A percentile compares a stretch with the other conserved stretches of the same genome.
phyloP scores from a whole-genome alignment of 1,140 invertebrate species.

The Drepana arcuata region DNA sequence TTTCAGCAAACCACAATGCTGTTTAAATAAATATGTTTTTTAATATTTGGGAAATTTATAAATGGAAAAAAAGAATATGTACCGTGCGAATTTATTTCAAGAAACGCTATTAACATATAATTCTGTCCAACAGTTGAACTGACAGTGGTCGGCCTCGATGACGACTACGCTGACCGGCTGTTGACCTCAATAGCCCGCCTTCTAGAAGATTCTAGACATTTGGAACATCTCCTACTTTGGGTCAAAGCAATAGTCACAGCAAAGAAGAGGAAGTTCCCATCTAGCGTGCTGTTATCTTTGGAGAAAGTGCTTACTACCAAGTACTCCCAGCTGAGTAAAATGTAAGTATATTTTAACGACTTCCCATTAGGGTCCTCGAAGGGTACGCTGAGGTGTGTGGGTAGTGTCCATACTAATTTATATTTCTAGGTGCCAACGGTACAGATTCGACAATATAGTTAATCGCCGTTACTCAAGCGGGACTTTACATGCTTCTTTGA shows the following conservation, averaged over 20 bases:
- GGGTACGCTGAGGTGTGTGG: not conserved
- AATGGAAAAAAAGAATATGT: too few relatives aligned
- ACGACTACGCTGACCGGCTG: conserved; percentile 83
- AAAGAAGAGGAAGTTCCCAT: conserved; percentile 73
- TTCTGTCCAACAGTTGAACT: conserved; percentile 89
- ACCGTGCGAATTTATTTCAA: too few relatives aligned
- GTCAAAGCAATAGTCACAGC: conserved; percentile 76
- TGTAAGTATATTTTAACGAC: conserved; percentile 76
- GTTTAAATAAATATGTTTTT: too few relatives aligned
- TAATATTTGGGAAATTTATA: too few relatives aligned
- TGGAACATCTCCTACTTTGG: conserved; percentile 93
- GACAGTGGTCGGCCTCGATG: conserved; percentile 78
- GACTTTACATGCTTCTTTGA: too few relatives aligned
- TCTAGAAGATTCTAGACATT: conserved; percentile 83
- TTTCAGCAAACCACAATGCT: too few relatives aligned
- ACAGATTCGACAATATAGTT: too few relatives aligned
- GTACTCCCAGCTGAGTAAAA: conserved; percentile 86
- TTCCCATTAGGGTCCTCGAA: not conserved
- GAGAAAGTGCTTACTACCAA: conserved; percentile 88
- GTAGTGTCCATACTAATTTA: too few relatives aligned
- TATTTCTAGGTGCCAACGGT: too few relatives aligned
- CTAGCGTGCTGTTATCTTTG: conserved; percentile 79
- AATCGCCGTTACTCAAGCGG: too few relatives aligned
- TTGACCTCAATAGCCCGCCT: conserved; percentile 79
- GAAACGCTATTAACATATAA: too few relatives aligned